Conservation (phyloP, 1,140 invertebrate genomes). For the Tetraneura akinire region DNA sequence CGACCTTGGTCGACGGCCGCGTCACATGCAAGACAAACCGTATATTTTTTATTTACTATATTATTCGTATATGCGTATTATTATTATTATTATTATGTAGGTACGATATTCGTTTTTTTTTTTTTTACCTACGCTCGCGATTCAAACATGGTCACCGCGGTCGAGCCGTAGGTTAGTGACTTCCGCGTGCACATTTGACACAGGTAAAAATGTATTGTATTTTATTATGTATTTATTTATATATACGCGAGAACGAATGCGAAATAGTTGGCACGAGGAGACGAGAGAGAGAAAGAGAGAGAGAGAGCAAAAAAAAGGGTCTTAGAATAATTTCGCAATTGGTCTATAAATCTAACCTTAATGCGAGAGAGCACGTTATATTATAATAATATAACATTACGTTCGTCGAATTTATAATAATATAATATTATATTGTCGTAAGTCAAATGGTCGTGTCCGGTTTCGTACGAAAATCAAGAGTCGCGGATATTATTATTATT, state of each 20-base stretch:
- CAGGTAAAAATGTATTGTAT: no score
- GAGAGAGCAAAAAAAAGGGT: conserved; percentile 34
- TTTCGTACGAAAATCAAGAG: not conserved
- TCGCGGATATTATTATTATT: no score
- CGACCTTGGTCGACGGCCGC: conserved; percentile 25
- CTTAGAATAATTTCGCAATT: conserved; percentile 30
- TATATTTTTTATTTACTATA: no score
- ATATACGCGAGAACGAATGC: conserved; percentile 25
- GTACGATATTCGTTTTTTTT: no score
- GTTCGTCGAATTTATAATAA: no score
- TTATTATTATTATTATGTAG: no score
- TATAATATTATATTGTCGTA: conserved; percentile 18
- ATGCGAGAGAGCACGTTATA: not conserved
- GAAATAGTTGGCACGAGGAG: conserved; percentile 25
- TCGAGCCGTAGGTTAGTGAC: conserved; percentile 36
- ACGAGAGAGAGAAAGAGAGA: no score
- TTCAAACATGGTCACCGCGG: not conserved
- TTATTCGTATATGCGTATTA: no score
- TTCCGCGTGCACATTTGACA: conserved; percentile 29
- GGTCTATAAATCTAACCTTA: conserved; percentile 40
- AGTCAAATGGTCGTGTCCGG: conserved; percentile 13
- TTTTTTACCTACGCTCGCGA: conserved; percentile 19
- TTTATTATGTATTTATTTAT: no score
- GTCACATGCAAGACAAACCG: conserved; percentile 8
- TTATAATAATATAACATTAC: no score